Evolutionary conservation across 1,140 invertebrate species (phyloP).

Genomic region (Zaprionus ghesquierei): DNA sequence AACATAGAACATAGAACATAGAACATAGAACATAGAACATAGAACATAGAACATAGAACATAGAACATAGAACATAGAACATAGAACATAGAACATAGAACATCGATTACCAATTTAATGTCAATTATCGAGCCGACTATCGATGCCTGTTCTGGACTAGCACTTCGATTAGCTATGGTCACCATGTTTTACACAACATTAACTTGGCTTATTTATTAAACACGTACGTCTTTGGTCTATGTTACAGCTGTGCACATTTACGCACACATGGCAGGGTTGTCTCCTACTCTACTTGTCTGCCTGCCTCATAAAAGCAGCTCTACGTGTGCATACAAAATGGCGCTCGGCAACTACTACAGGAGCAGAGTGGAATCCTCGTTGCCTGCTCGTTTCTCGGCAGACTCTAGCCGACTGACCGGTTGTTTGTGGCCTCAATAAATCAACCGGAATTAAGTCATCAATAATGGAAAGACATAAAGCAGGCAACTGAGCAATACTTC

Average conservation of each 20-base stretch:
- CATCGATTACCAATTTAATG: not conserved
- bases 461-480: constrained; percentile 78
- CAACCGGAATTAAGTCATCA: constrained; percentile 78
- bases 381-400: constrained; percentile 20
- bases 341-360: not conserved
- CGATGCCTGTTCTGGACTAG: not conserved
- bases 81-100: not conserved
- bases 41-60: not conserved
- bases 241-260: constrained; percentile 21
- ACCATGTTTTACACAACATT: constrained; percentile 62
- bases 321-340: constrained; percentile 72
- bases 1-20: not conserved
- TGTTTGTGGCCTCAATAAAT: constrained; percentile 80
- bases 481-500: constrained; percentile 59
- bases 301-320: constrained; percentile 22
- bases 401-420: constrained; percentile 43
- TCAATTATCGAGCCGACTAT: not conserved
- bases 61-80: not conserved
- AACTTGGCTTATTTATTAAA: constrained; percentile 76
- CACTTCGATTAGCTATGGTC: constrained; percentile 32
- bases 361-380: not conserved
- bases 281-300: constrained; percentile 4
- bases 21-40: not conserved
- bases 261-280: not conserved
- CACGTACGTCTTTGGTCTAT: constrained; percentile 43